phyloP scores from a whole-genome alignment of 2,888 invertebrate species.

The Trimorus sp. region DNA sequence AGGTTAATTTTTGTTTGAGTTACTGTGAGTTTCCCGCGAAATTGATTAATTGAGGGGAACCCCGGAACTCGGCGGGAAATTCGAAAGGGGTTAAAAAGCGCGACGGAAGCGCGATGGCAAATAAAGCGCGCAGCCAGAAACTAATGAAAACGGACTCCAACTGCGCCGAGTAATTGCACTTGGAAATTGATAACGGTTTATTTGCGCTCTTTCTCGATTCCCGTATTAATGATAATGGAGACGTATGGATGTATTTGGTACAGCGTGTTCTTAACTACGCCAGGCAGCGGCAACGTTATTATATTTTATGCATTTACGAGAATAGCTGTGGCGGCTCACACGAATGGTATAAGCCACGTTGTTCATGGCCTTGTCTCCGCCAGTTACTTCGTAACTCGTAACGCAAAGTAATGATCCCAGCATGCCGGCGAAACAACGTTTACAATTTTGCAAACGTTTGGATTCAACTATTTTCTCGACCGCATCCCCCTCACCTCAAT shows the following conservation, averaged over 20 bases:
- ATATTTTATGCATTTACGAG: slow-evolving; percentile 70
- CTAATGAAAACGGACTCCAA: slow-evolving; percentile 34
- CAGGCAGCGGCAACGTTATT: slow-evolving; percentile 69
- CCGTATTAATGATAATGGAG: slow-evolving; percentile 59
- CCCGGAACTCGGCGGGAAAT: slow-evolving; percentile 23
- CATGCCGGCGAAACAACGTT: slow-evolving; percentile 44
- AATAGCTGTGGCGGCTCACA: slow-evolving; percentile 68
- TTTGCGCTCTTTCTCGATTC: slow-evolving; percentile 42
- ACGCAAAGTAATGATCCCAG: slow-evolving; percentile 59
- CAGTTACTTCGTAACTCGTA: slow-evolving; percentile 70
- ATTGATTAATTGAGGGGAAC: slow-evolving; percentile 4
- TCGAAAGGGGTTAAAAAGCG: slow-evolving; percentile 1
- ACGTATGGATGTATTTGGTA: slow-evolving; percentile 49
- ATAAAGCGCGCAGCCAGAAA: neutral
- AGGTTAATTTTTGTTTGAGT: neutral
- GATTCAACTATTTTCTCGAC: slow-evolving; percentile 14
- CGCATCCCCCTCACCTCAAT: no score
- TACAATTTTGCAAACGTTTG: slow-evolving; percentile 40
- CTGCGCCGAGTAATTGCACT: slow-evolving; percentile 29
- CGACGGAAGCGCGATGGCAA: neutral
- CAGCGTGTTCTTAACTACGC: slow-evolving; percentile 68
- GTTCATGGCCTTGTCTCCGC: slow-evolving; percentile 70
- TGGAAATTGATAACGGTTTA: slow-evolving; percentile 25
- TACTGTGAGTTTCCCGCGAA: neutral
- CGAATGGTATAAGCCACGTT: slow-evolving; percentile 66